Percentiles rank a stretch among this genome's conserved stretches.
Evolutionary conservation across 2,797 vertebrate species (phyloP).

Genomic region (Ammospiza maritima): DNA sequence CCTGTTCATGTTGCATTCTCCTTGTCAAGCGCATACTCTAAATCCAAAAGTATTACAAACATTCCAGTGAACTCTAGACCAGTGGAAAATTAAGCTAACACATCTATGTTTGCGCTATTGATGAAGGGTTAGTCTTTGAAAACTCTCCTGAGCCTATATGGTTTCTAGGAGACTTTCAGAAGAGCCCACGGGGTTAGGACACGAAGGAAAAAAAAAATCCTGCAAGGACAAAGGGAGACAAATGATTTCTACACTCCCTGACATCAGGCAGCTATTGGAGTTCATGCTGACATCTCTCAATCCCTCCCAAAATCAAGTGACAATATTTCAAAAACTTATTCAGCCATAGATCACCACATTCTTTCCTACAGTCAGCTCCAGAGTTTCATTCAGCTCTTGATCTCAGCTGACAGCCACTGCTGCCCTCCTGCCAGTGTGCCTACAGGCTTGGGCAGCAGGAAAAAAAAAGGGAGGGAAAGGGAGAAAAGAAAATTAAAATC

Average conservation of each 20-base stretch:
- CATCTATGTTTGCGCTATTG: not conserved
- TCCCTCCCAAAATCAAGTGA: not conserved
- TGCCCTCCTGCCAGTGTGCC: not conserved
- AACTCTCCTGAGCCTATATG: not conserved
- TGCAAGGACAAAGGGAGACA: not conserved
- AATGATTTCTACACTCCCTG: slow-evolving; percentile 7
- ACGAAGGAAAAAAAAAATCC: not conserved
- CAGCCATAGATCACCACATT: not conserved
- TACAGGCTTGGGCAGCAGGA: not conserved
- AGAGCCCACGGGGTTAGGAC: not conserved
- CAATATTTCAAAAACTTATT: not conserved
- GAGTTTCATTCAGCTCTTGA: not conserved
- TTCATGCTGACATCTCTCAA: not conserved
- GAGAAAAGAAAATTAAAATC: not conserved
- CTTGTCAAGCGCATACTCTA: slow-evolving; percentile 4
- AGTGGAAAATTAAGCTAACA: slow-evolving; percentile 24
- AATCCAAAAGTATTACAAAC: slow-evolving; percentile 20
- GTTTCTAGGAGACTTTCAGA: not conserved
- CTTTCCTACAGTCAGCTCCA: not conserved
- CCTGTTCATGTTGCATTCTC: slow-evolving; percentile 7
- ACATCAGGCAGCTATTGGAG: not conserved
- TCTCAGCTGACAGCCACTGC: not conserved
- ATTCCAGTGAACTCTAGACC: slow-evolving; percentile 36
- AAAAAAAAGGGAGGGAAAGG: not conserved
- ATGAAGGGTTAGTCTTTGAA: not conserved